Percentiles rank a stretch among this genome's conserved stretches.
phyloP scores from a whole-genome alignment of 2,888 invertebrate species.

The Macroteleia sp. region DNA sequence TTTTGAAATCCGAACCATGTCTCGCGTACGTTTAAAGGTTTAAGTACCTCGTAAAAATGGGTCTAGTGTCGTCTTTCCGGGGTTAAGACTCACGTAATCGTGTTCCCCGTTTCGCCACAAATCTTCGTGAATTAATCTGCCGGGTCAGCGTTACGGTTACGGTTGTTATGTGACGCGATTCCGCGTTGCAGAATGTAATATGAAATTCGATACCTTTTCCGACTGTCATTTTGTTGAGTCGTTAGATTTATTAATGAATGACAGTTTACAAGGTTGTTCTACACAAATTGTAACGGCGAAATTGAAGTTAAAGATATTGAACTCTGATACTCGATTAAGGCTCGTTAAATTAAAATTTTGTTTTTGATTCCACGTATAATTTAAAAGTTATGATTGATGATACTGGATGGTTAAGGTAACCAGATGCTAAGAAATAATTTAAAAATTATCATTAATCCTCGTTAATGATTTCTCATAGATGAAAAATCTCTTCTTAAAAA shows the following conservation, averaged over 20 bases:
- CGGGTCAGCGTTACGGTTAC: slow-evolving; percentile 64
- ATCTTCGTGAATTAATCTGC: slow-evolving; percentile 68
- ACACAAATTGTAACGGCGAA: too few relatives aligned
- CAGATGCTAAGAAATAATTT: slow-evolving; percentile 11
- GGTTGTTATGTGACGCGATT: slow-evolving; percentile 53
- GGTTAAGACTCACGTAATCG: slow-evolving; percentile 63
- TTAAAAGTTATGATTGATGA: slow-evolving; percentile 32
- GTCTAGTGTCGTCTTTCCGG: slow-evolving; percentile 68
- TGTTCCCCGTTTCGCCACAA: slow-evolving; percentile 64
- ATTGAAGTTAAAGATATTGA: too few relatives aligned
- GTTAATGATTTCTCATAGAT: slow-evolving; percentile 41
- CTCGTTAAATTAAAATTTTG: too few relatives aligned
- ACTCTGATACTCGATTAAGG: too few relatives aligned
- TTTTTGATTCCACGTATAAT: too few relatives aligned
- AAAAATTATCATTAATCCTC: slow-evolving; percentile 50
- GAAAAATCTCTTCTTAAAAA: slow-evolving; percentile 12
- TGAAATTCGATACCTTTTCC: slow-evolving; percentile 50
- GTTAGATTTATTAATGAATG: slow-evolving; percentile 46
- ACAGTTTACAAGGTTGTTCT: not conserved
- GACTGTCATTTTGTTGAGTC: slow-evolving; percentile 11
- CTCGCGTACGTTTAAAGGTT: slow-evolving; percentile 79
- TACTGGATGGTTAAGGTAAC: slow-evolving; percentile 4
- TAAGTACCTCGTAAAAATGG: slow-evolving; percentile 83
- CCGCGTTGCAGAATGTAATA: slow-evolving; percentile 18
- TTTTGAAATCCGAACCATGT: slow-evolving; percentile 75